Evolutionary conservation across 2,888 invertebrate species (phyloP).

Genomic region (Ormyrus labotus): DNA sequence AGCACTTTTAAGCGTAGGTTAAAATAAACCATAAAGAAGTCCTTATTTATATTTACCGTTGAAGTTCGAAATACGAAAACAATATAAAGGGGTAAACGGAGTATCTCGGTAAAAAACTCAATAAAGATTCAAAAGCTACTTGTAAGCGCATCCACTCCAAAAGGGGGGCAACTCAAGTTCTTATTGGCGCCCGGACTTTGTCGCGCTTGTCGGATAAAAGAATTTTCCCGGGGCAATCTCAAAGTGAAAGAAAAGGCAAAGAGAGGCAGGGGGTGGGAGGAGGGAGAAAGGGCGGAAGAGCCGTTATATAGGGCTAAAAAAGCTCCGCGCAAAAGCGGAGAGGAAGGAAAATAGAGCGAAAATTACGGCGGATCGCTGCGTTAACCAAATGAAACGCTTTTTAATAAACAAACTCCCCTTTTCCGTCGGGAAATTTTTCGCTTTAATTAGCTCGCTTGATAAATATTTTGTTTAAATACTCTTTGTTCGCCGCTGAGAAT

Average conservation of each 20-base stretch:
- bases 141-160: conserved; percentile 9
- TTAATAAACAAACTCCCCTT: background rate
- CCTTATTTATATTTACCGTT: too few species aligned
- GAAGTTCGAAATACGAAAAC: too few species aligned
- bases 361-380: background rate
- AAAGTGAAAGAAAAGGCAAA: conserved; percentile 35
- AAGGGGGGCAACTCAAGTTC: conserved; percentile 22
- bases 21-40: too few species aligned
- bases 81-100: background rate
- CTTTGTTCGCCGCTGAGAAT: background rate
- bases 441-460: background rate
- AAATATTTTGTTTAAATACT: background rate
- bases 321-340: conserved; percentile 12
- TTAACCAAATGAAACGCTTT: conserved; percentile 13
- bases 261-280: conserved; percentile 15
- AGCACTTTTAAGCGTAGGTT: too few species aligned
- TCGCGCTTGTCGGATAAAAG: conserved; percentile 31
- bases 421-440: background rate
- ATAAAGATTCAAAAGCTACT: conserved; percentile 37
- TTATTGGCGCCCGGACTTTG: conserved; percentile 41
- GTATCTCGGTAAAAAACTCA: background rate
- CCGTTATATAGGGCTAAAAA: conserved; percentile 5
- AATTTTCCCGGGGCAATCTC: conserved; percentile 45
- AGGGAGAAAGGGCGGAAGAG: conserved; percentile 9
- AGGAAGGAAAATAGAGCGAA: conserved; percentile 8